These are phyloP conservation scores for Zosterops japonicus DNA, from an alignment of 2,113 vertebrate genomes.

Conservation along the genomic window DNA sequence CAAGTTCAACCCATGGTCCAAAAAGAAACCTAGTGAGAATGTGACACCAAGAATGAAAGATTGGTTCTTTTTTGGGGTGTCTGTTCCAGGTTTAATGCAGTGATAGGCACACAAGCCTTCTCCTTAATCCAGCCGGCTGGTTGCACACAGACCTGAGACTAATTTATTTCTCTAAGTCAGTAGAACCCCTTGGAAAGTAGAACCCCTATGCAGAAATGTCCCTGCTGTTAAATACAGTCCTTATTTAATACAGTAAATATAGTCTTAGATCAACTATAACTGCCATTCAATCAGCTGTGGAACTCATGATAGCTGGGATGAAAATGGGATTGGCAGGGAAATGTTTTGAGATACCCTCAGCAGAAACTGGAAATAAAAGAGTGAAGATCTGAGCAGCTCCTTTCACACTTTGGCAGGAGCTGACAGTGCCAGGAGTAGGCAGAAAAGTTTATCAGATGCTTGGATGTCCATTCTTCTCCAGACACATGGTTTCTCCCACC, in stretches of 20 bases:
- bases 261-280: neutral
- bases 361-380: neutral
- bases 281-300: neutral
- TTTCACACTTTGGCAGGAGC: neutral
- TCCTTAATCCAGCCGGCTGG: neutral
- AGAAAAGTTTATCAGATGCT: neutral
- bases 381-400: neutral
- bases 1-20: too few relatives aligned
- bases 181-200: neutral
- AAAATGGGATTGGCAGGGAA: neutral
- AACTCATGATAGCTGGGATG: neutral
- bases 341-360: neutral
- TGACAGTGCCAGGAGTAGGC: accelerated
- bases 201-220: neutral
- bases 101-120: accelerated
- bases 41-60: too few relatives aligned
- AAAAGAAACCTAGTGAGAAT: too few relatives aligned
- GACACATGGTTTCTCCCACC: neutral
- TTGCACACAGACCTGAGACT: neutral
- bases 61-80: too few relatives aligned
- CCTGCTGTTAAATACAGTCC: neutral
- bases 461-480: neutral
- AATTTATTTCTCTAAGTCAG: neutral
- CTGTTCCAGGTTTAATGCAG: too few relatives aligned
- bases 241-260: neutral